A percentile compares a stretch with the other conserved stretches of the same genome.
These are phyloP conservation scores for Cynoglossus semilaevis DNA, from an alignment of 2,113 vertebrate species.

Conservation along the genomic window DNA sequence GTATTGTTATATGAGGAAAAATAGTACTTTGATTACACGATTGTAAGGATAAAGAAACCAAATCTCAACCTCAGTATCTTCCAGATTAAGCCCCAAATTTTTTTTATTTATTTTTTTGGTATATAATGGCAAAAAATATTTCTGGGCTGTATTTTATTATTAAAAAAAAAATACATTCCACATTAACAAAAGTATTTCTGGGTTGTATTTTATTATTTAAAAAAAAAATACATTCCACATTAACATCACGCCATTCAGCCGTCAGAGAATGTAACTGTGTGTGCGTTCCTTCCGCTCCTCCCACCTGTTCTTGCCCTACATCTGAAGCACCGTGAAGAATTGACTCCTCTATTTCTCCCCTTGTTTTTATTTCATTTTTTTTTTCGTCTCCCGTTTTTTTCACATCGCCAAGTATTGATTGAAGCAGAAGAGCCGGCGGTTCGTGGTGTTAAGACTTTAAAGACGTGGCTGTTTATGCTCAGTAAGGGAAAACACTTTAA, in stretches of 20 bases:
- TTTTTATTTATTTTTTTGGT: no score
- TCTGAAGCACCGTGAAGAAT: conserved; percentile 71
- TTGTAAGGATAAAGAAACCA: no score
- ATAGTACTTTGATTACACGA: no score
- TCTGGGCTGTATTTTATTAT: no score
- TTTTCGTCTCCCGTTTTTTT: conserved; percentile 33
- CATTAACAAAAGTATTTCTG: no score
- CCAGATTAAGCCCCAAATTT: no score
- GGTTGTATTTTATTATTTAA: no score
- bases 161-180: no score
- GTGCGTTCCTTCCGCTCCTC: conserved; percentile 17
- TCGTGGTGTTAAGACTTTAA: conserved; percentile 41
- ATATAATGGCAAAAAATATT: no score
- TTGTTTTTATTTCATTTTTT: conserved; percentile 4
- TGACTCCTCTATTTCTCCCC: conserved; percentile 38
- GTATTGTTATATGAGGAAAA: no score
- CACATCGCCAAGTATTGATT: conserved; percentile 56
- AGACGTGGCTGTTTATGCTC: conserved; percentile 28
- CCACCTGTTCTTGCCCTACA: conserved; percentile 70
- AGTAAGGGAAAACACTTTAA: not conserved
- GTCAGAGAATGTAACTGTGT: conserved; percentile 36
- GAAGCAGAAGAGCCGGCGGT: conserved; percentile 45
- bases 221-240: no score
- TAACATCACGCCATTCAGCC: conserved; percentile 14
- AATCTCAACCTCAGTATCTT: no score